A percentile compares a stretch with the other conserved stretches of the same genome.
phyloP scores from a whole-genome alignment of 2,797 vertebrate genomes.

The Characodon lateralis region DNA sequence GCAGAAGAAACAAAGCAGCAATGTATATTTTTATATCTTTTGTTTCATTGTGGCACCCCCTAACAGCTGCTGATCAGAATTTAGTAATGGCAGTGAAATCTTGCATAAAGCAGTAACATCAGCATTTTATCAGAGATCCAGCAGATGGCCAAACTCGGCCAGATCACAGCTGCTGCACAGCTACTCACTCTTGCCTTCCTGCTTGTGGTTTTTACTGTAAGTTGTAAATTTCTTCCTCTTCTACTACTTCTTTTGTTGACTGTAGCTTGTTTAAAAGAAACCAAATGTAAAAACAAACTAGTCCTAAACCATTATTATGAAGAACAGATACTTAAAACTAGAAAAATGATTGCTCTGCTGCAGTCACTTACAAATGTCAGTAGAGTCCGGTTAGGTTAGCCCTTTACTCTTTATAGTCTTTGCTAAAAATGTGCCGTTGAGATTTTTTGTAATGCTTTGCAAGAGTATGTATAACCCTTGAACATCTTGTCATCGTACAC shows the following conservation, averaged over 20 bases:
- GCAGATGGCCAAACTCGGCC: constrained; percentile 19
- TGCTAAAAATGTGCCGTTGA: neutral
- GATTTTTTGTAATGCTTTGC: neutral
- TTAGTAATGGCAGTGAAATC: constrained; percentile 6
- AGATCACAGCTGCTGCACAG: constrained; percentile 9
- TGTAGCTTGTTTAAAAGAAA: constrained; percentile 6
- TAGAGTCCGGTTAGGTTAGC: neutral
- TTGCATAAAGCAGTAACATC: constrained; percentile 11
- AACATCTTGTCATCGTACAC: neutral
- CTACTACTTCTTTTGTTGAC: neutral
- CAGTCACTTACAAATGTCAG: constrained; percentile 19
- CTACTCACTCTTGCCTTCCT: neutral
- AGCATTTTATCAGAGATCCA: neutral
- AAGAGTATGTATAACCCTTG: neutral
- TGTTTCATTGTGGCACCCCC: neutral
- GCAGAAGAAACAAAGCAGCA: neutral
- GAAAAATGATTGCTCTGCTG: constrained; percentile 13
- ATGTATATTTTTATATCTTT: neutral
- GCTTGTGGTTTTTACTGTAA: neutral
- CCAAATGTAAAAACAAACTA: constrained; percentile 1
- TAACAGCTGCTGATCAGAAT: constrained; percentile 18
- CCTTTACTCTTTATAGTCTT: neutral
- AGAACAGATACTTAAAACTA: neutral
- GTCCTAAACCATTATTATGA: neutral
- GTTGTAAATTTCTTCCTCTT: neutral